Evolutionary conservation across 2,113 vertebrate genomes (phyloP), one percentile per base, ranked within the genome.

Genomic region (Emydocephalus ijimae): DNA sequence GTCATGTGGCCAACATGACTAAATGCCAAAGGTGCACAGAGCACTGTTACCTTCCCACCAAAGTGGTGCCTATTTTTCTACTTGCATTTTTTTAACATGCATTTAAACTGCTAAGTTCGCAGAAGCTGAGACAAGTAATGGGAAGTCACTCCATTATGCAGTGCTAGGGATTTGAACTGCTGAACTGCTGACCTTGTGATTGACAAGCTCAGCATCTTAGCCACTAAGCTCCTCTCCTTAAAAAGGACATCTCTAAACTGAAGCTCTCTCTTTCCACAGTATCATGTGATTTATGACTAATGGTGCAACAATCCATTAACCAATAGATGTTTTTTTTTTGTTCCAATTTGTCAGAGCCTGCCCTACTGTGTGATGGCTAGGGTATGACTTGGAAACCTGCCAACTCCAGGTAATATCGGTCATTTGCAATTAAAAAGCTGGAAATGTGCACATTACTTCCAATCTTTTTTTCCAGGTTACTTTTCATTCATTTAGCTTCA

Each of bases 391-490:
- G 89, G 89, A 48, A 64, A 29, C 61, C 43, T 45, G 56, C 43
- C 56, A 29, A 64, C 4, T n/a, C 11, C 1, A 3, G 23, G 34
- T 54, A 11, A 43, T 24, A 1, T 57, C 45, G 52, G 1, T 12
- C 12, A 43, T 18, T 56, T 91, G 12, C 43, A 3, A 4, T 91
- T 20, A 20, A 34, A 91, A 91, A 91, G 89, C 18, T 93, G 59
- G 18, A 59, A 85, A 89, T 50, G 5, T 87, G 48, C 56, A 93
- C 88, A 85, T 0, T 1, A 85, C 43, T 8, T 18, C 87, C 87
- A 90, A 3, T 24, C 3, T 61, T 88, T 43, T 39, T 92, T 93
- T 92, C 86, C 93, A 94, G 92, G 20, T n/a, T 26, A 56, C 24
- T 45, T 18, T 55, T 90, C 87, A 48, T 91, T 89, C 0, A 0